Evolutionary conservation across 1,140 invertebrate species (phyloP).

Genomic region (Charaxes varanes): DNA sequence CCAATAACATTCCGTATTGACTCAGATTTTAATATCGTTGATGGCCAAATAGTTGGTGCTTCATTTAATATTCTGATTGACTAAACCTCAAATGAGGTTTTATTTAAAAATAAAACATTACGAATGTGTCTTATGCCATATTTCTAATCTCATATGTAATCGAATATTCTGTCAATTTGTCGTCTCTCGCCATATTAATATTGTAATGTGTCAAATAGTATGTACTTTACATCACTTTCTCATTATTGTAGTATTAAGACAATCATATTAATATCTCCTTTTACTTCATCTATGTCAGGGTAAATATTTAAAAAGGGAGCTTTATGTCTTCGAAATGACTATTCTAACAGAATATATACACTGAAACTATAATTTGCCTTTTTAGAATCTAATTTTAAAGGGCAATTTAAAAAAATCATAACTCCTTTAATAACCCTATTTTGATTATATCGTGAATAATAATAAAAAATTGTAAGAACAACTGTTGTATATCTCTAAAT

Average conservation of each 20-base stretch:
- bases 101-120: neutral
- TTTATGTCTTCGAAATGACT: too few species aligned
- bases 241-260: constrained; percentile 13
- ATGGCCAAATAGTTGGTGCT: too few species aligned
- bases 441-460: too few species aligned
- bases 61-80: too few species aligned
- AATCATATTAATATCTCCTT: constrained; percentile 1
- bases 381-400: constrained; percentile 18
- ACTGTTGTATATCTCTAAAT: too few species aligned
- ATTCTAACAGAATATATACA: too few species aligned
- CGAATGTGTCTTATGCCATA: constrained; percentile 2
- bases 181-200: constrained; percentile 21
- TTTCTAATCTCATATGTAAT: constrained; percentile 4
- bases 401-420: constrained; percentile 1
- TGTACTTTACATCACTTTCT: constrained; percentile 10
- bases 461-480: too few species aligned
- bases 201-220: constrained; percentile 16
- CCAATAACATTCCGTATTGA: too few species aligned
- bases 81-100: too few species aligned
- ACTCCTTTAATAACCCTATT: too few species aligned
- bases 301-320: constrained; percentile 17
- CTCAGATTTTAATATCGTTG: too few species aligned
- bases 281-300: constrained; percentile 15
- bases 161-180: constrained; percentile 10
- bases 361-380: too few species aligned